Evolutionary conservation across 2,113 vertebrate species (phyloP).

Genomic region (Thermophis baileyi): DNA sequence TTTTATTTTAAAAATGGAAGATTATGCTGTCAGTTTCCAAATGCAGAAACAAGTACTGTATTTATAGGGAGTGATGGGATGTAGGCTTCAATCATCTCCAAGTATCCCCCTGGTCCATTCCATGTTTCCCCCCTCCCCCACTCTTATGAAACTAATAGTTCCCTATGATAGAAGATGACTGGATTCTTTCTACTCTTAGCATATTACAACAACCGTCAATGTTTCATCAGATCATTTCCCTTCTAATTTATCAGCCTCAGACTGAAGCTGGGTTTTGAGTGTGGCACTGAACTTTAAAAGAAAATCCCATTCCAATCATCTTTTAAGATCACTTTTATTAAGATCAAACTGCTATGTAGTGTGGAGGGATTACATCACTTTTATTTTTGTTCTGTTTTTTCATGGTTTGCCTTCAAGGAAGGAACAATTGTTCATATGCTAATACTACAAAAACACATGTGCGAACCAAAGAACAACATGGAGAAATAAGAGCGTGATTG

Average conservation of each 20-base stretch:
- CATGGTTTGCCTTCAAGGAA: not conserved
- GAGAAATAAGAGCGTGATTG: not conserved
- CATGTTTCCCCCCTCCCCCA: not conserved
- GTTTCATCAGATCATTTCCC: not conserved
- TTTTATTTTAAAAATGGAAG: not conserved
- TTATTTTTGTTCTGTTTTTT: not conserved
- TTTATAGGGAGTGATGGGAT: not conserved
- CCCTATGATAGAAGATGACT: not conserved
- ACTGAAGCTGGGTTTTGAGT: not conserved
- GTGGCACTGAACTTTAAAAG: not conserved
- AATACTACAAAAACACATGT: not conserved
- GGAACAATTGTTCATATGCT: constrained; percentile 8
- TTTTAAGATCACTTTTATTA: not conserved
- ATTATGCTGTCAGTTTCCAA: not conserved
- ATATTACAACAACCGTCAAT: not conserved
- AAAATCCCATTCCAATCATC: not conserved
- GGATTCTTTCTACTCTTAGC: not conserved
- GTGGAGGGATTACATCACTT: not conserved
- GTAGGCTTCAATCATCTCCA: not conserved
- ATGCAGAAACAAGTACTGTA: not conserved
- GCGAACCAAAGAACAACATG: not conserved
- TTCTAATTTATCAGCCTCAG: not conserved
- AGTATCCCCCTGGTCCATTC: not conserved
- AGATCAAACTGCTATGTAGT: not conserved
- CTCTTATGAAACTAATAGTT: not conserved